Conservation (phyloP, 2,888 invertebrate genomes). For the Minunthozetes semirufus region DNA sequence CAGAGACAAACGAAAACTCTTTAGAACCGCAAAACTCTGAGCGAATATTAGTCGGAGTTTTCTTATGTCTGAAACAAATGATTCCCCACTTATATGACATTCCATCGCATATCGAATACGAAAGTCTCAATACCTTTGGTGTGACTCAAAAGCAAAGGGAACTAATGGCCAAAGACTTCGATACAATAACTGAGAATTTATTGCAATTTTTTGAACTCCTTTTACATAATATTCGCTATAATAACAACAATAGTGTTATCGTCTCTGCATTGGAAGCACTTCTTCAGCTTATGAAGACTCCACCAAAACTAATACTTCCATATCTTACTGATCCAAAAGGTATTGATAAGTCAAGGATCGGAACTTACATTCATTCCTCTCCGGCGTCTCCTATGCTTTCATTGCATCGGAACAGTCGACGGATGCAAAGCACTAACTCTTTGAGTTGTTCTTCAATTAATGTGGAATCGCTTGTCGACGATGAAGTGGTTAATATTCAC, state of each 20-base stretch:
- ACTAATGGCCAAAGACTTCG: slow-evolving; percentile 31
- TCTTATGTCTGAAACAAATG: slow-evolving; percentile 34
- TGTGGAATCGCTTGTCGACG: slow-evolving; percentile 10
- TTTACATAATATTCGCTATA: slow-evolving; percentile 48
- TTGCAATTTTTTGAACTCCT: slow-evolving; percentile 51
- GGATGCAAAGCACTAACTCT: slow-evolving; percentile 17
- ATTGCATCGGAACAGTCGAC: slow-evolving; percentile 5
- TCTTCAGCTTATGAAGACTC: slow-evolving; percentile 57
- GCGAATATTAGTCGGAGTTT: slow-evolving; percentile 29
- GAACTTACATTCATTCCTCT: slow-evolving; percentile 6
- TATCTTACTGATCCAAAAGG: slow-evolving; percentile 52
- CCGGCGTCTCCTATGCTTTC: slow-evolving; percentile 25
- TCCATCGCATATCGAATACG: background rate
- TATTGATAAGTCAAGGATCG: slow-evolving; percentile 18
- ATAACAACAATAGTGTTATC: slow-evolving; percentile 73
- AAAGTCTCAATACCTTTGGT: background rate
- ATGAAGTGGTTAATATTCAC: slow-evolving; percentile 7
- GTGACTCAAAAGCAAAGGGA: slow-evolving; percentile 27
- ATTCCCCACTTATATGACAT: slow-evolving; percentile 29
- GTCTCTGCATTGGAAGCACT: slow-evolving; percentile 75
- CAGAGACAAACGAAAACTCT: slow-evolving; percentile 3
- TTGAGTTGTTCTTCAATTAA: slow-evolving; percentile 28
- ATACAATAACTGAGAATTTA: slow-evolving; percentile 35
- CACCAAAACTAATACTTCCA: slow-evolving; percentile 53
- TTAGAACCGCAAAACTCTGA: slow-evolving; percentile 20